Evolutionary conservation across 2,888 invertebrate genomes (phyloP), one percentile per base, ranked within the genome.

Genomic region (Caenorhabditis sp.): DNA sequence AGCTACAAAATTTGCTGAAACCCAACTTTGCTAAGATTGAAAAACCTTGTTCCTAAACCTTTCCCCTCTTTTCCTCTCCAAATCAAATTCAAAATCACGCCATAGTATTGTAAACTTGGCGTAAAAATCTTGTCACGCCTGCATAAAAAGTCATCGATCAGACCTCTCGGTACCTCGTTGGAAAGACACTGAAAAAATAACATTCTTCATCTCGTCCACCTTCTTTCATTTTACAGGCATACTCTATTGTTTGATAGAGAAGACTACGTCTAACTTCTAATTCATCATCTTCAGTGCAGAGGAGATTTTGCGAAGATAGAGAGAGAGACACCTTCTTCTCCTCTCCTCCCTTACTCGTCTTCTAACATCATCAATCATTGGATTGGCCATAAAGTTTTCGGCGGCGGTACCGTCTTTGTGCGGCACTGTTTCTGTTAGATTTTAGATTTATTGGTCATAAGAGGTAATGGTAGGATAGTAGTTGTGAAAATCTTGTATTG

Each of bases 291-390:
- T 35, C 56, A 75, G 47, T 64, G 44, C 66, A 49, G 41, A n/a
- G n/a, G n/a, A 61, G 49, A 61, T 61, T 61, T 51, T 24, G 19
- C 49, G 44, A 44, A 10, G 31, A 31, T 6, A 31, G 4, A 41
- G 41, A 10, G 28, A 31, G 22, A 58, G 44, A 16, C 28, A 38
- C 10, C 38, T 51, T 63, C 70, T 61, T 24, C 54, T 19, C 10
- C 54, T 28, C 10, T 19, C 19, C 19, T 10, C 6, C 54, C 28
- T 19, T 19, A 12, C 47, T 19, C n/a, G 47, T 47, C 41, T 58
- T 75, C 51, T 58, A 64, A 54, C 56, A 54, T 38, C 35, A 79
- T 79, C 70, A 79, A 79, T 79, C 79, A 77, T 70, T 68, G 0
- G 28, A 35, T 31, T 41, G 68, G 61, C 61, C 69, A 77, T 69